Evolutionary conservation across 1,140 invertebrate species (phyloP).

Genomic region (Maconellicoccus hirsutus): DNA sequence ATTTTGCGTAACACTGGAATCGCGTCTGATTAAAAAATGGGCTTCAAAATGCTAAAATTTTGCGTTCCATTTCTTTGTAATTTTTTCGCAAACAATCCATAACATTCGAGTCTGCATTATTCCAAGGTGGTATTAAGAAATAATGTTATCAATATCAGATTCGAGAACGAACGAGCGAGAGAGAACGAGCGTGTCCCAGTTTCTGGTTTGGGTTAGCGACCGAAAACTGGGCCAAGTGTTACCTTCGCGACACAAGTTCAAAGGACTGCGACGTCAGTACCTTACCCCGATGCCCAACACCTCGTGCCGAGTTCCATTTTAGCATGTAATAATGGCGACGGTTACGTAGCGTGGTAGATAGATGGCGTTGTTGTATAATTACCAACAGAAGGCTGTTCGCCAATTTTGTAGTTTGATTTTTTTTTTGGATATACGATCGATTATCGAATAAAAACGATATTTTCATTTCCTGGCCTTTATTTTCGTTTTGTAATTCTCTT

Average conservation of each 20-base stretch:
- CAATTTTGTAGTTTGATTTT: no score
- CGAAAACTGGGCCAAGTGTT: conserved; percentile 21
- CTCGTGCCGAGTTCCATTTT: background rate
- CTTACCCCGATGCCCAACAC: background rate
- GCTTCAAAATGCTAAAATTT: no score
- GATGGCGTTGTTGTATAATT: background rate
- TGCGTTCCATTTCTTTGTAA: background rate
- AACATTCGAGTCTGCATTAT: background rate
- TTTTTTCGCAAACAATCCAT: background rate
- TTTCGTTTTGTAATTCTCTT: background rate
- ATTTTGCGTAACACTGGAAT: no score
- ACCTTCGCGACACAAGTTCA: conserved; percentile 20
- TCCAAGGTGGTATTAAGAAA: conserved; percentile 19
- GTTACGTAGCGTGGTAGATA: background rate
- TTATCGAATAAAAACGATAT: no score
- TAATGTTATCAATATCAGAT: conserved; percentile 3
- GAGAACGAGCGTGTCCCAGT: conserved; percentile 13
- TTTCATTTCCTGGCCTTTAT: no score
- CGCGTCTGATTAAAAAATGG: no score
- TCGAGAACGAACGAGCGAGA: background rate
- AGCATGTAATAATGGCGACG: background rate
- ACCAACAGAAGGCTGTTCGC: no score
- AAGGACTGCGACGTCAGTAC: conserved; percentile 17
- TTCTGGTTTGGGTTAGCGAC: conserved; percentile 19
- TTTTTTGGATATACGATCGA: no score